Evolutionary conservation across 2,113 vertebrate genomes (phyloP).

Genomic region (Oryzias celebensis): DNA sequence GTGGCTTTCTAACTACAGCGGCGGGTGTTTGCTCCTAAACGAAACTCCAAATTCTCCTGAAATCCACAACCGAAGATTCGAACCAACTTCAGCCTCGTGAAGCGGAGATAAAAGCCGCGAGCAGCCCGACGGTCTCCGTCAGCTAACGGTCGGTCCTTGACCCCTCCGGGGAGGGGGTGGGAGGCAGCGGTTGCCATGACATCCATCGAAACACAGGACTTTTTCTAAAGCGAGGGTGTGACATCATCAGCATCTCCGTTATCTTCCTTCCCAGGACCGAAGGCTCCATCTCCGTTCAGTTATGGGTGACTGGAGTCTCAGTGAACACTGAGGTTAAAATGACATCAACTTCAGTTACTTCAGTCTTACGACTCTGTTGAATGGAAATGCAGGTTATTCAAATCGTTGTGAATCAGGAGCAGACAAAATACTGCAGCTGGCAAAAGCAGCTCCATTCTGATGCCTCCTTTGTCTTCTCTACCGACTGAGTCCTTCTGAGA

Average conservation of each 20-base stretch:
- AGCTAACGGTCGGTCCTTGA: constrained; percentile 5
- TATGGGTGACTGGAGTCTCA: no score
- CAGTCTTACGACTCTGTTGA: no score
- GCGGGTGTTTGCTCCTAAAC: background rate
- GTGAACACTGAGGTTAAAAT: no score
- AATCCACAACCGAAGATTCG: background rate
- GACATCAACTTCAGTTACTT: no score
- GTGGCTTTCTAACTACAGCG: constrained; percentile 15
- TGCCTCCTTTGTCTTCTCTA: no score
- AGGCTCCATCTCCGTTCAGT: background rate
- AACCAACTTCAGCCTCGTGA: background rate
- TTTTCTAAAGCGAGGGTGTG: constrained; percentile 7
- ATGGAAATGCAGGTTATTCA: no score
- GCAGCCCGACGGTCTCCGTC: constrained; percentile 11
- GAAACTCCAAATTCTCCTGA: background rate
- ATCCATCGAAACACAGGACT: constrained; percentile 15
- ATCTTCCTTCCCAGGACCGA: background rate
- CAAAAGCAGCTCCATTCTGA: no score
- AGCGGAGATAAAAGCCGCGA: background rate
- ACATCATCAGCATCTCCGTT: background rate
- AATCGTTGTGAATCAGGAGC: no score
- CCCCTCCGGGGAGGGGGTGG: background rate
- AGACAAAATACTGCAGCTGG: no score
- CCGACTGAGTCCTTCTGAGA: no score
- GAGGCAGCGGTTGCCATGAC: constrained; percentile 14